These are phyloP conservation scores for Gadopsis bispinosus DNA, from an alignment of 2,797 vertebrate species.

Conservation along the genomic window DNA sequence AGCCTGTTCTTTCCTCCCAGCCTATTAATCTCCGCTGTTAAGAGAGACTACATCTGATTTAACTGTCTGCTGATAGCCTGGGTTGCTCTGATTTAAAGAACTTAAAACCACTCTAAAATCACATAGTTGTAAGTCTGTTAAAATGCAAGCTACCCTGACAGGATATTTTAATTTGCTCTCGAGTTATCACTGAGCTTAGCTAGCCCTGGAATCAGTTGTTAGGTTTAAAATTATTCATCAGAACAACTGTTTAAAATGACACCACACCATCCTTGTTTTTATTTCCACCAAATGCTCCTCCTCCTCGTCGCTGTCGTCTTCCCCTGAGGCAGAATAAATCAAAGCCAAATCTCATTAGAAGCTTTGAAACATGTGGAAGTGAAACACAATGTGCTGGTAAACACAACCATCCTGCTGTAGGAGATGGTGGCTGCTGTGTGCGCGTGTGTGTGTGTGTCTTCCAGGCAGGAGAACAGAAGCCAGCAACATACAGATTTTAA, in stretches of 20 bases:
- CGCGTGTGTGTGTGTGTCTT: not conserved
- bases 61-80: constrained; percentile 7
- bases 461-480: constrained; percentile 48
- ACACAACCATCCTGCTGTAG: constrained; percentile 57
- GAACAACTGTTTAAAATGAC: constrained; percentile 70
- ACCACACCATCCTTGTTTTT: constrained; percentile 63
- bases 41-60: constrained; percentile 20
- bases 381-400: constrained; percentile 68
- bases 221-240: constrained; percentile 75
- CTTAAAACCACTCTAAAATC: constrained; percentile 28
- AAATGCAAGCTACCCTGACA: constrained; percentile 29
- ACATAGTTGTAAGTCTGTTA: constrained; percentile 15
- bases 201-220: constrained; percentile 41
- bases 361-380: constrained; percentile 66
- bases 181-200: constrained; percentile 28
- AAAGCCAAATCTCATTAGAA: constrained; percentile 78
- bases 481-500: constrained; percentile 67
- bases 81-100: constrained; percentile 13
- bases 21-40: constrained; percentile 16
- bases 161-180: constrained; percentile 42
- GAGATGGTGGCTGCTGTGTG: constrained; percentile 57
- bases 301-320: constrained; percentile 19
- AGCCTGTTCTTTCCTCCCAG: not conserved
- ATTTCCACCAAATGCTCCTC: constrained; percentile 57
- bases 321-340: constrained; percentile 61